Base-by-base conservation (phyloP, 2,113 vertebrate genomes). In the Nothocercus julius region DNA sequence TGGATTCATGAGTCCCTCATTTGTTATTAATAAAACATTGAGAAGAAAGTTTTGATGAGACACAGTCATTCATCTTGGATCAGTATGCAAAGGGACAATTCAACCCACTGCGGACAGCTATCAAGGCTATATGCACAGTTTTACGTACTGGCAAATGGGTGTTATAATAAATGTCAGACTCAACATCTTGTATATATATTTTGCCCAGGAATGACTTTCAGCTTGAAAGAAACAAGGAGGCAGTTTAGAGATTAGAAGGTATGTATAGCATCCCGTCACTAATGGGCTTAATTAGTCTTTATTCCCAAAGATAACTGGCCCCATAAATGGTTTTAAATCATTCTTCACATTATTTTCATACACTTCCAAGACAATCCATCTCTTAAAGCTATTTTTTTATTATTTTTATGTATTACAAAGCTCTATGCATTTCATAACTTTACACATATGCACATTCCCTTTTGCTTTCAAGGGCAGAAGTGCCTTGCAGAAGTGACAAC, bases 21-120 rank as follows among this genome's bases (percentile, higher is more conserved):
- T 97, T 95, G 91, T 93, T 92, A 94, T 96, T 96, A 97, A 97
- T 93, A 95, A 95, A 89, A 72, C 66, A 67, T 76, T 64, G 91
- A 92, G 76, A 96, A 90, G 58, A 93, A 96, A 95, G 89, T 86
- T 90, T 94, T 94, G 92, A 92, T 90, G 84, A 79, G 84, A 89
- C 63, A 82, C n/a, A 84, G 66, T 94, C 87, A 84, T 91, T 96
- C 95, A 92, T 86, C 79, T 92, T 92, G 85, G 80, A 75, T 92
- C 62, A 87, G 66, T 34, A 68, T 69, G 79, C 36, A 92, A 89
- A 87, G 88, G 53, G 36, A 89, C 92, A 93, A 95, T 83, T 82
- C 87, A 91, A 54, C 20, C 16, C 47, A n/a, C 45, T 92, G 61
- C 51, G 88, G 76, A 69, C 28, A 70, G 44, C 32, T 82, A 92